Conservation (phyloP, 2,113 vertebrate genomes). For the Lichenostomus cassidix region DNA sequence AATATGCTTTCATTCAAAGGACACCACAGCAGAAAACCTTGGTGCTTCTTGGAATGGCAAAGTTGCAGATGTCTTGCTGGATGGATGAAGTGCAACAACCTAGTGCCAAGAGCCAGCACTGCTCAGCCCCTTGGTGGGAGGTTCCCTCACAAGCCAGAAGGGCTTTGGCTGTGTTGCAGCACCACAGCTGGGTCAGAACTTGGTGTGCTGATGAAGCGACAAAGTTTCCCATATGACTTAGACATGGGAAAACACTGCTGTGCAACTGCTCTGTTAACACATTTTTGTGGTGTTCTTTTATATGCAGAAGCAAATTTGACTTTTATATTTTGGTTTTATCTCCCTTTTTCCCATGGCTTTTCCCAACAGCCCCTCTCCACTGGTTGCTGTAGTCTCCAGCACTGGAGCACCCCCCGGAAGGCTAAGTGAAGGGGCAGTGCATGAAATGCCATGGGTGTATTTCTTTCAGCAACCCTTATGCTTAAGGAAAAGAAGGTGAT, state of each 20-base stretch:
- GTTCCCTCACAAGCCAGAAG: no score
- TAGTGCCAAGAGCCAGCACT: neutral
- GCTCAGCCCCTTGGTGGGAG: neutral
- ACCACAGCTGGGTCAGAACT: neutral
- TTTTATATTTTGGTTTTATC: neutral
- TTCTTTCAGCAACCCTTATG: neutral
- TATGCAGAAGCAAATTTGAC: neutral
- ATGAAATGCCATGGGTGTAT: neutral
- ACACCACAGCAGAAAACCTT: neutral
- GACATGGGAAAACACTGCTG: neutral
- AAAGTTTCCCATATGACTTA: neutral
- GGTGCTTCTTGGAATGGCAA: rapidly evolving
- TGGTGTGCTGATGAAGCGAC: neutral
- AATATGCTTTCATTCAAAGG: neutral
- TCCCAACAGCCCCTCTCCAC: neutral
- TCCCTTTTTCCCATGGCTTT: neutral
- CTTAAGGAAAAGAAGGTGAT: neutral
- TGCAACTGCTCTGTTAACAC: neutral
- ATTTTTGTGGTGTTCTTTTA: neutral
- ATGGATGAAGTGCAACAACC: neutral
- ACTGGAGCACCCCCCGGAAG: neutral
- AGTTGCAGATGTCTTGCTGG: neutral
- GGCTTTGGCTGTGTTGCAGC: neutral
- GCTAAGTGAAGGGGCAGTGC: neutral
- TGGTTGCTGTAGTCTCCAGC: neutral